Evolutionary conservation across 1,140 invertebrate genomes (phyloP).

Genomic region (Anoplophora glabripennis): DNA sequence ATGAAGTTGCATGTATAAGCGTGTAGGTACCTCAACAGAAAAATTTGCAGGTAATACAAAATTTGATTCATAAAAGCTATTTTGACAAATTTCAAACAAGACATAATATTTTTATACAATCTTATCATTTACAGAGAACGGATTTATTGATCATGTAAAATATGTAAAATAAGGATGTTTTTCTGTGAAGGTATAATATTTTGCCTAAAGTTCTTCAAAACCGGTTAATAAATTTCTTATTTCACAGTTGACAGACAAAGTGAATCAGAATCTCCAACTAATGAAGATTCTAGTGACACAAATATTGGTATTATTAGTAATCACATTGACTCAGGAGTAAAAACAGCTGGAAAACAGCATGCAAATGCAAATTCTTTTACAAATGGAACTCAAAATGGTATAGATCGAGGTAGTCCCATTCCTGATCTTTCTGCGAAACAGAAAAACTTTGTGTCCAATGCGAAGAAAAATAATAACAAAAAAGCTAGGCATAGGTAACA

Average conservation of each 20-base stretch:
- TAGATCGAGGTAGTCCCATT: constrained; percentile 51
- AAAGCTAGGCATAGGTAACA: constrained; percentile 67
- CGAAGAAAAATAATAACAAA: constrained; percentile 67
- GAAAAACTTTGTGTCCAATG: constrained; percentile 58
- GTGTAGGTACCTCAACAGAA: no score
- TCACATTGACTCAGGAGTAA: constrained; percentile 63
- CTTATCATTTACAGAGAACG: no score
- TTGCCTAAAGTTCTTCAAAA: neutral
- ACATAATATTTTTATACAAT: no score
- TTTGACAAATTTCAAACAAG: no score
- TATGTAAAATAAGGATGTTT: neutral
- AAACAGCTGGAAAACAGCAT: constrained; percentile 62
- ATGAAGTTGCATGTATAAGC: no score
- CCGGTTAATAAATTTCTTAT: constrained; percentile 20
- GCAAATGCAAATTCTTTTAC: constrained; percentile 45
- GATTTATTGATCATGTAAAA: no score
- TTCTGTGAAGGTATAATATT: constrained; percentile 25
- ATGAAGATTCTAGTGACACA: constrained; percentile 70
- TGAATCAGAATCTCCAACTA: constrained; percentile 86
- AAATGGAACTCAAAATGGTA: constrained; percentile 56
- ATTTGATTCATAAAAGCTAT: no score
- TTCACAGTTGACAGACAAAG: constrained; percentile 76
- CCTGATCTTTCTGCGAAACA: constrained; percentile 55
- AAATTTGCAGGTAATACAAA: no score
- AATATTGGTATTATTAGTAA: constrained; percentile 63